Percentiles rank a stretch among this genome's conserved stretches.
These are phyloP conservation scores for Beris morrisii DNA, from an alignment of 2,888 invertebrate genomes.

Conservation along the genomic window DNA sequence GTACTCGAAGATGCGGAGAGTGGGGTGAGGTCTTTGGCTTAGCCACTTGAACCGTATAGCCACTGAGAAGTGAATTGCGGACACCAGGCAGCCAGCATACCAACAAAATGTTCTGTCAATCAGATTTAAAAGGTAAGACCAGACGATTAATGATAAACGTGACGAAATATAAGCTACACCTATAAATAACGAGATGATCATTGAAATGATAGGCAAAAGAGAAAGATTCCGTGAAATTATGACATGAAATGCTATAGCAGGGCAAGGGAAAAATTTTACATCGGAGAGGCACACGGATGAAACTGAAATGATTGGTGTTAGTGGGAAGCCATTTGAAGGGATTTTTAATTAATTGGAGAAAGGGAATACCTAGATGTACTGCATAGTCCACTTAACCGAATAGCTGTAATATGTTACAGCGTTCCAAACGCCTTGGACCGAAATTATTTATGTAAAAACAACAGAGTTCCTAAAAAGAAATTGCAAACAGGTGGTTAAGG, in stretches of 20 bases:
- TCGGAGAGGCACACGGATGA: no score
- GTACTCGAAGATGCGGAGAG: slow-evolving; percentile 11
- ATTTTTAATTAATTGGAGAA: no score
- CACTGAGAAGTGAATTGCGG: background rate
- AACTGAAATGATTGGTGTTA: no score
- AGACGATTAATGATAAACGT: slow-evolving; percentile 39
- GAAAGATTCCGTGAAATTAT: slow-evolving; percentile 29
- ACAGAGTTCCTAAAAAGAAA: no score
- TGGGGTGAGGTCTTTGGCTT: background rate
- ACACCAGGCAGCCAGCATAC: background rate
- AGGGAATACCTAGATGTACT: no score
- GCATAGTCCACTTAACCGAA: no score
- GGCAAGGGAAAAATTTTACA: no score
- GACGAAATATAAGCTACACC: slow-evolving; percentile 38
- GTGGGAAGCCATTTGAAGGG: no score
- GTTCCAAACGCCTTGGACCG: no score
- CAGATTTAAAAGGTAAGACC: slow-evolving; percentile 36
- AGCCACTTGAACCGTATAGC: background rate
- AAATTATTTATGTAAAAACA: no score
- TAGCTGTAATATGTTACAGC: no score
- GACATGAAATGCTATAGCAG: slow-evolving; percentile 23
- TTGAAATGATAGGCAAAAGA: slow-evolving; percentile 9
- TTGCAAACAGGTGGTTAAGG: no score
- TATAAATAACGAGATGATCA: slow-evolving; percentile 35
- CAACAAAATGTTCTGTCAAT: slow-evolving; percentile 39